Evolutionary conservation across 2,797 vertebrate genomes (phyloP).

Genomic region (Siniperca scherzeri): DNA sequence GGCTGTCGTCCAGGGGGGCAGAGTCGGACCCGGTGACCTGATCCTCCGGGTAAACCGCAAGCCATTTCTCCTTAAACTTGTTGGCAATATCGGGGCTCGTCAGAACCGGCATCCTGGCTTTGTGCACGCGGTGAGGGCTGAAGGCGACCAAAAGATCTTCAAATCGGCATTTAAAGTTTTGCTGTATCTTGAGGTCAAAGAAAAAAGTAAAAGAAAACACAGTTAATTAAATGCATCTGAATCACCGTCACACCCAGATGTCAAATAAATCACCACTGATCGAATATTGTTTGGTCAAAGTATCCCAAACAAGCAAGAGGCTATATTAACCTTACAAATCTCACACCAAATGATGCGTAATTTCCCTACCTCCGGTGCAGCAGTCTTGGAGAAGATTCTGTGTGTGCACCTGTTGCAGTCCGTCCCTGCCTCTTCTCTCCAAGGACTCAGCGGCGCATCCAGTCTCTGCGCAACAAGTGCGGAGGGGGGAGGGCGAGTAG

Average conservation of each 20-base stretch:
- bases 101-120: constrained; percentile 86
- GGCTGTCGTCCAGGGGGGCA: constrained; percentile 87
- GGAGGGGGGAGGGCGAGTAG: constrained; percentile 55
- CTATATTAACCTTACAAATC: not conserved
- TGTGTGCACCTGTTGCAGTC: constrained; percentile 80
- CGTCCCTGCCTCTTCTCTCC: constrained; percentile 69
- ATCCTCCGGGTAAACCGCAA: constrained; percentile 81
- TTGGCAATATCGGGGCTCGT: constrained; percentile 84
- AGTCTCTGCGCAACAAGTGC: constrained; percentile 87
- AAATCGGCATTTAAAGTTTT: constrained; percentile 75
- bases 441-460: constrained; percentile 68
- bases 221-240: not conserved
- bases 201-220: constrained; percentile 6
- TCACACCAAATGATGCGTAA: constrained; percentile 28
- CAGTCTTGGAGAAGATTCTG: constrained; percentile 54
- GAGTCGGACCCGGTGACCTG: constrained; percentile 74
- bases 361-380: constrained; percentile 49
- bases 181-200: constrained; percentile 11
- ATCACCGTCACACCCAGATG: not conserved
- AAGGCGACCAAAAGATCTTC: constrained; percentile 27
- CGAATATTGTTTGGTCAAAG: not conserved
- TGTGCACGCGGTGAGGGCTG: constrained; percentile 21
- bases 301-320: not conserved
- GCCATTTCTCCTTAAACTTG: constrained; percentile 86
- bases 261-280: not conserved